Base-by-base conservation (phyloP, 2,888 invertebrate genomes). In the Diplazon laetatorius region DNA sequence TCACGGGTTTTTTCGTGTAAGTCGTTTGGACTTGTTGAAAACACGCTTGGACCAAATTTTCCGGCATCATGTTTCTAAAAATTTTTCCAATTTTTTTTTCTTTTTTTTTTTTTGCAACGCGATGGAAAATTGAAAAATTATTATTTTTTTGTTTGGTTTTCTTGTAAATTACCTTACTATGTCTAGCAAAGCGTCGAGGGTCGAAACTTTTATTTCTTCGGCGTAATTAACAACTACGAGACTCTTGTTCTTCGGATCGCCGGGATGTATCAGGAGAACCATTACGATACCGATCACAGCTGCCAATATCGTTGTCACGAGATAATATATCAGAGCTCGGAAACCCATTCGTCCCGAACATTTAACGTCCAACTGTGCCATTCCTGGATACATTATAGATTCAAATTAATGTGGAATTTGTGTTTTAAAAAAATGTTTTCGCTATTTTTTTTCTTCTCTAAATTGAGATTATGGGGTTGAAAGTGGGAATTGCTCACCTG, bases 261-360 rank as follows among this genome's bases (percentile, higher is more conserved):
- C 95, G 0, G 95, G 95, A 84, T 94, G 94, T 79, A 95, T 94
- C 25, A 91, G 84, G 42, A 94, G 87, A 1, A 95, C 95, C 83
- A 94, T 91, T 55, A 93, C 89, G 82, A 95, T 94, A 35, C 94
- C 94, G 44, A 94, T 91, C 48, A 94, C 92, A 42, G 94, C 94
- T 18, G 95, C 95, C 55, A 94, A 85, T 62, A 94, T 90, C 0
- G 95, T 95, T 9, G 95, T 95, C n/a, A 91, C 89, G 85, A 94
- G 91, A 88, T 95, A 95, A 89, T 95, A 95, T 44, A 92, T 83
- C 77, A 95, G 88, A 9, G 94, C 94, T 39, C 94, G 91, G 44
- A 92, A 87, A 9, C 94, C 95, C 93, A 95, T 94, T 83, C 93
- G 92, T 20, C 95, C 94, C 35, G 93, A 93, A 59, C 93, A 93